These are phyloP conservation scores for Antechinus flavipes DNA, from an alignment of 2,113 vertebrate genomes.

Conservation along the genomic window DNA sequence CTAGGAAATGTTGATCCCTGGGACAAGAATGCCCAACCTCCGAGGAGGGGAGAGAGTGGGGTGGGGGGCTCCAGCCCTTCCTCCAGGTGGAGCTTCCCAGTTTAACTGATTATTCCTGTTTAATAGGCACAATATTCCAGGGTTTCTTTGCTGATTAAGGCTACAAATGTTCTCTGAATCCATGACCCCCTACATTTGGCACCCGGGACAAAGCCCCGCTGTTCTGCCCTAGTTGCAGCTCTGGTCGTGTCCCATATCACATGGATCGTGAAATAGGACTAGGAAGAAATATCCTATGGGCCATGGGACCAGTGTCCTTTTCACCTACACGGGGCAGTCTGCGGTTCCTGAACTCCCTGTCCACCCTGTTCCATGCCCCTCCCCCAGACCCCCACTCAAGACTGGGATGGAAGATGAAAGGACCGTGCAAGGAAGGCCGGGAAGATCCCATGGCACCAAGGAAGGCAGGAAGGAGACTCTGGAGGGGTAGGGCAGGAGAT, in stretches of 20 bases:
- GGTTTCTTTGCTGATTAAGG: neutral
- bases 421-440: constrained; percentile 72
- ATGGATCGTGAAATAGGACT: neutral
- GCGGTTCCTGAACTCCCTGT: neutral
- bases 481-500: neutral
- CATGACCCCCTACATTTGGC: neutral
- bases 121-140: neutral
- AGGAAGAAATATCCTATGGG: neutral
- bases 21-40: neutral
- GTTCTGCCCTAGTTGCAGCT: neutral
- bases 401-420: neutral
- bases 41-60: neutral
- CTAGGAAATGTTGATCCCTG: neutral
- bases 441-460: neutral
- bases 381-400: constrained; percentile 19
- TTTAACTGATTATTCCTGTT: neutral
- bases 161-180: neutral
- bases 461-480: neutral
- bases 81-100: neutral
- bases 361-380: constrained; percentile 51
- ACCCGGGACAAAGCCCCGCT: neutral
- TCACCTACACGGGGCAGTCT: neutral
- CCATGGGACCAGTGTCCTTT: neutral
- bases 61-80: neutral
- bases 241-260: neutral